Conservation (phyloP, 2,113 vertebrate species). For the Centropus bengalensis region DNA sequence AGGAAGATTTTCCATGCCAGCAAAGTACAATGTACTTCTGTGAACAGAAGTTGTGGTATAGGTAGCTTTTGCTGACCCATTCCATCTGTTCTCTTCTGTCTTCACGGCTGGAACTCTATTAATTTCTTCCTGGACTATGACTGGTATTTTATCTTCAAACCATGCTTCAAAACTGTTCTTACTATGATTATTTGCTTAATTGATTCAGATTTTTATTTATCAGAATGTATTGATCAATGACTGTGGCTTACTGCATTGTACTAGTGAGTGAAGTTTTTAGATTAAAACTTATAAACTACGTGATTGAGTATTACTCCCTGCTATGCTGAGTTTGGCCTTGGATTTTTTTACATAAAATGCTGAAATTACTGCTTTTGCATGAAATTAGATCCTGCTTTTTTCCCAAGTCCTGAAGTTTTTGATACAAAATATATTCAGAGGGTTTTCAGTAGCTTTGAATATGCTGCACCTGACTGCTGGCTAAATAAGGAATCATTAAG, state of each 20-base stretch:
- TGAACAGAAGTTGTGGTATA: neutral
- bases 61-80: neutral
- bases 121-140: neutral
- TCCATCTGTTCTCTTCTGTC: neutral
- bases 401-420: neutral
- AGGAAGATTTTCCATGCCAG: neutral
- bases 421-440: constrained; percentile 9
- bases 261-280: neutral
- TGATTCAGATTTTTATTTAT: neutral
- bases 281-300: neutral
- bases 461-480: neutral
- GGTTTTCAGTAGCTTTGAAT: neutral
- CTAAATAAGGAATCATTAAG: neutral
- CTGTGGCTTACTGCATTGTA: neutral
- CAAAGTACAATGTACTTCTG: neutral
- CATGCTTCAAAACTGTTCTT: neutral
- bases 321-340: neutral
- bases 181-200: neutral
- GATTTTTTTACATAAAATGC: neutral
- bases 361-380: constrained; percentile 18
- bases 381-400: neutral
- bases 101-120: neutral
- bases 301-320: neutral
- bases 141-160: neutral
- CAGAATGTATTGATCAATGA: neutral